phyloP scores from a whole-genome alignment of 2,888 invertebrate species.

The Drosophila helvetica region DNA sequence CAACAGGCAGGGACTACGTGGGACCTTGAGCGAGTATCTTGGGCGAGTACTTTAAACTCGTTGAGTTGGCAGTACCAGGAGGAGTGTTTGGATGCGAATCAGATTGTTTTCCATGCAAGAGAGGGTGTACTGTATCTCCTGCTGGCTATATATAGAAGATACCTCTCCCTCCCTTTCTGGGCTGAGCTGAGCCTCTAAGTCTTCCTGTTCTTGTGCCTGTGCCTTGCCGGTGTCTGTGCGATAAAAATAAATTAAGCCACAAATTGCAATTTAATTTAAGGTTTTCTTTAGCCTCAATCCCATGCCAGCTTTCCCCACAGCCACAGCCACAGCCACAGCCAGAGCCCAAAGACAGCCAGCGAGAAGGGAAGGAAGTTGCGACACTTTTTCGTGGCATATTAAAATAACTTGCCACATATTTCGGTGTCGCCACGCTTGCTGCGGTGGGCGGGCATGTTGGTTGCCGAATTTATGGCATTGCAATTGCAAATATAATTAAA shows the following conservation, averaged over 20 bases:
- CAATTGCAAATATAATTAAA: slow-evolving; percentile 79
- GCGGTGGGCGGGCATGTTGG: slow-evolving; percentile 18
- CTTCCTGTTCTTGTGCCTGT: slow-evolving; percentile 48
- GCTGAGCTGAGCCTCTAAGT: slow-evolving; percentile 59
- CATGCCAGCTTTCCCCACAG: slow-evolving; percentile 7
- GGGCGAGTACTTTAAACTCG: too few relatives aligned
- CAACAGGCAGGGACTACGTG: too few relatives aligned
- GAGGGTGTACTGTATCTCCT: not conserved
- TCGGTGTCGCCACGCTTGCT: slow-evolving; percentile 52
- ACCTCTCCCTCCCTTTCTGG: not conserved
- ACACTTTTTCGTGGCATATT: slow-evolving; percentile 65
- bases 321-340: not conserved
- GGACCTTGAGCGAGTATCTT: too few relatives aligned
- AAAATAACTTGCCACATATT: slow-evolving; percentile 78
- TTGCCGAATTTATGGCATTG: slow-evolving; percentile 74
- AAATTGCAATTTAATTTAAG: slow-evolving; percentile 78
- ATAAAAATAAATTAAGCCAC: slow-evolving; percentile 78
- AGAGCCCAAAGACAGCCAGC: not conserved
- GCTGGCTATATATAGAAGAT: not conserved
- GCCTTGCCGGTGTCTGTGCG: slow-evolving; percentile 50
- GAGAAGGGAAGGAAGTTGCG: slow-evolving; percentile 24
- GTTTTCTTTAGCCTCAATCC: slow-evolving; percentile 62
- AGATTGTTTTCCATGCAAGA: too few relatives aligned
- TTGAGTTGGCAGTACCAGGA: too few relatives aligned
- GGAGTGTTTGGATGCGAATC: too few relatives aligned